Conservation (phyloP, 2,888 invertebrate species). For the Conus canariensis region DNA sequence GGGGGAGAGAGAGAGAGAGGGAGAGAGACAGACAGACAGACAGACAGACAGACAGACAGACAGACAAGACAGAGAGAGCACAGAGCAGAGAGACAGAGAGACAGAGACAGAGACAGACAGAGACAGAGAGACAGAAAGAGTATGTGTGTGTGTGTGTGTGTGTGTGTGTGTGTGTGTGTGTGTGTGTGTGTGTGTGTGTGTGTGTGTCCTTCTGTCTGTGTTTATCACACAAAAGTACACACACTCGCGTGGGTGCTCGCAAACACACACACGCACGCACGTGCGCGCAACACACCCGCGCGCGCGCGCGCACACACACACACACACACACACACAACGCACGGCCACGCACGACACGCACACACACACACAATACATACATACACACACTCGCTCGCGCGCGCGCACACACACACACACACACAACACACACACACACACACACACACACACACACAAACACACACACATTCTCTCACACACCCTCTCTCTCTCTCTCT, state of each 20-base stretch:
- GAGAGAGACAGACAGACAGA: neutral
- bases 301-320: neutral
- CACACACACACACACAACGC: neutral
- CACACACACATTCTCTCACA: too few species aligned
- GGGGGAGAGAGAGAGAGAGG: neutral
- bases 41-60: neutral
- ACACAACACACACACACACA: neutral
- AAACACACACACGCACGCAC: neutral
- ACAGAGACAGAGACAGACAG: neutral
- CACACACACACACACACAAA: neutral
- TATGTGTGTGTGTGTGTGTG: neutral
- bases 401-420: neutral
- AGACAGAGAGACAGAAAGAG: neutral
- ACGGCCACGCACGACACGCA: neutral
- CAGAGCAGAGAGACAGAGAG: neutral
- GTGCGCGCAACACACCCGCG: neutral
- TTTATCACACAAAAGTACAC: too few species aligned
- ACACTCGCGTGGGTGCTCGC: too few species aligned
- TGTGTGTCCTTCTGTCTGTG: too few species aligned
- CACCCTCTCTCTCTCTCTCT: too few species aligned
- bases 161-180: too few species aligned
- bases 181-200: too few species aligned
- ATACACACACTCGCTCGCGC: neutral
- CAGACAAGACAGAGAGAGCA: neutral
- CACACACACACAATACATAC: neutral